Evolutionary conservation across 2,888 invertebrate species (phyloP), one percentile per base, ranked within the genome.

Genomic region (Melangyna quadrimaculata): DNA sequence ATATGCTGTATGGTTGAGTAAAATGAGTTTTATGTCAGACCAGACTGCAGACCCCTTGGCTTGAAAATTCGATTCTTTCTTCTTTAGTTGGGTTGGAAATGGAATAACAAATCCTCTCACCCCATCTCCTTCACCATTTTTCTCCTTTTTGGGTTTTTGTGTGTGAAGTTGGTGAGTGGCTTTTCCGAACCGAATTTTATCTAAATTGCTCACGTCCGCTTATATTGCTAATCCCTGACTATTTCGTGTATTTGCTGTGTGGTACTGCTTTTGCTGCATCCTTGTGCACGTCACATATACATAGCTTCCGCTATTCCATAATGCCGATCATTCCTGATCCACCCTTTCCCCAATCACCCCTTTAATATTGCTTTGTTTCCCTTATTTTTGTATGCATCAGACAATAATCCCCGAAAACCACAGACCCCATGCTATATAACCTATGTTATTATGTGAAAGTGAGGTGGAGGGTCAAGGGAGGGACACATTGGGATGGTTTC

Each of bases 141-240:
- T 27, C 27, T 17, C n/a, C 27, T 22, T 65, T 69, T 72, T 63
- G 70, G 53, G 67, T 29, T 57, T 59, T 53, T 86, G 80, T 81
- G 80, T 81, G 81, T 73, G 57, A 86, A 81, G 86, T 9, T 86
- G 86, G 81, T 78, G 77, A 81, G 86, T 86, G 81, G 86, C 86
- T 86, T 86, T 86, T 81, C 86, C 77, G 81, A 86, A 86, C 57
- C 86, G 81, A 86, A 81, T 87, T 87, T 87, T 78, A 87, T 87
- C 87, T 87, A 82, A 87, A 87, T 87, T 87, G 87, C 87, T 87
- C 87, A 87, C 82, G 87, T 87, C 78, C 87, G 87, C 77, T 82
- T 87, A 87, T 87, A 87, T 82, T 82, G 87, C 87, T 87, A 87
- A 87, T 87, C 87, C 87, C 87, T 87, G 87, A 87, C 87, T 82